phyloP scores from a whole-genome alignment of 1,140 invertebrate species.

The Aphelenchoides avenae region DNA sequence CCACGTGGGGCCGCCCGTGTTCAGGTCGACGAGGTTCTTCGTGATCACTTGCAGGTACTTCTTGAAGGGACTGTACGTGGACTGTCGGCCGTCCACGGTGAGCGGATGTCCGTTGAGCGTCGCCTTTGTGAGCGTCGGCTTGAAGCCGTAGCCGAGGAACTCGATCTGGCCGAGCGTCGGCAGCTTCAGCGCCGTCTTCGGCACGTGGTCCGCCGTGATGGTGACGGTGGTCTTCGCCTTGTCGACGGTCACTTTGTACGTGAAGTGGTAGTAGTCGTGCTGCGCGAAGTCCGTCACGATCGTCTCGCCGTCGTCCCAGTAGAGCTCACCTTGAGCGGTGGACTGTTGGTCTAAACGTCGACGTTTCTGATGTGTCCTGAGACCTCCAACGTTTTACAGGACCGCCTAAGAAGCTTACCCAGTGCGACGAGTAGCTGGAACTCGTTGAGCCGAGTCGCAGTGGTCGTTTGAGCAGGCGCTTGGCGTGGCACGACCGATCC shows the following conservation, averaged over 20 bases:
- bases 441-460: slow-evolving; percentile 16
- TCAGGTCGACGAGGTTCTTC: neutral
- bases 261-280: slow-evolving; percentile 27
- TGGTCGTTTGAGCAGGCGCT: slow-evolving; percentile 26
- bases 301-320: slow-evolving; percentile 38
- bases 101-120: slow-evolving; percentile 20
- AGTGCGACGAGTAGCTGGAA: slow-evolving; percentile 29
- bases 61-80: slow-evolving; percentile 14
- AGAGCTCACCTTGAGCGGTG: slow-evolving; percentile 27
- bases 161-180: slow-evolving; percentile 25
- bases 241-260: slow-evolving; percentile 4
- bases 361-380: no score
- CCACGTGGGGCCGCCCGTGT: slow-evolving; percentile 14
- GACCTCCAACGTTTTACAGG: neutral
- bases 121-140: slow-evolving; percentile 6
- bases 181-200: neutral
- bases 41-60: slow-evolving; percentile 11
- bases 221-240: neutral
- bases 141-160: slow-evolving; percentile 21
- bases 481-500: slow-evolving; percentile 25
- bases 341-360: no score
- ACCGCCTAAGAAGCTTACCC: neutral
- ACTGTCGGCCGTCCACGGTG: neutral
- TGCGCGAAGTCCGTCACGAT: slow-evolving; percentile 7
- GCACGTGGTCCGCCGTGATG: neutral